Evolutionary conservation across 2,888 invertebrate species (phyloP), one percentile per base, ranked within the genome.

Genomic region (Shargacucullia verbasci): DNA sequence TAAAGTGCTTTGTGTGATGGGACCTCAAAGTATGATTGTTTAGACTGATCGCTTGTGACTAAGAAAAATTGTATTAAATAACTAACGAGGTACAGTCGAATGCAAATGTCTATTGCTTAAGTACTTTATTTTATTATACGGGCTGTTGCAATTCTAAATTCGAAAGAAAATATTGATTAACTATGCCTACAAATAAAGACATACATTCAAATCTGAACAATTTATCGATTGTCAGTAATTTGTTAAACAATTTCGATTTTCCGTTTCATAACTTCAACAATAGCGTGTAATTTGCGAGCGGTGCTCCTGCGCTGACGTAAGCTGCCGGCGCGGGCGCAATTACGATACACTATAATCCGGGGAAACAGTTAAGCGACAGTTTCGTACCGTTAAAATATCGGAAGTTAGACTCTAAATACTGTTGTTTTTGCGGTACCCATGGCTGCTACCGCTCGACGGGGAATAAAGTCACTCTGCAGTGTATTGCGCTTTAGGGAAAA

Each of bases 311-410:
- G 47, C 50, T 15, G 49, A 70, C 45, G 71, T 65, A 60, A 57
- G 12, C 37, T 5, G 60, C 52, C 34, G 8, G 60, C 55, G 59
- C 61, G 38, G 15, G 34, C 56, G 59, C 66, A 62, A 59, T 70
- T 62, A 55, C 52, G 49, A 50, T 61, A 49, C 56, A 40, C 46
- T 75, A 29, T 75, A 66, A 75, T 75, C 61, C 40, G 41, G 37
- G 47, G 35, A 71, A 64, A 74, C 59, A 55, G 65, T 68, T 63
- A 58, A 48, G 45, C 54, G 35, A 59, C 63, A 48, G 45, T 48
- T 55, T 39, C 27, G 38, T 66, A 66, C 66, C 49, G 72, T 71
- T 71, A 59, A 61, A 58, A 55, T 75, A 69, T 69, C 58, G 65
- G 65, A 69, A 68, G 62, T 59, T 54, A 15, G 41, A 13, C 6